Conservation (phyloP, 2,797 vertebrate genomes). For the Poecile montanus region DNA sequence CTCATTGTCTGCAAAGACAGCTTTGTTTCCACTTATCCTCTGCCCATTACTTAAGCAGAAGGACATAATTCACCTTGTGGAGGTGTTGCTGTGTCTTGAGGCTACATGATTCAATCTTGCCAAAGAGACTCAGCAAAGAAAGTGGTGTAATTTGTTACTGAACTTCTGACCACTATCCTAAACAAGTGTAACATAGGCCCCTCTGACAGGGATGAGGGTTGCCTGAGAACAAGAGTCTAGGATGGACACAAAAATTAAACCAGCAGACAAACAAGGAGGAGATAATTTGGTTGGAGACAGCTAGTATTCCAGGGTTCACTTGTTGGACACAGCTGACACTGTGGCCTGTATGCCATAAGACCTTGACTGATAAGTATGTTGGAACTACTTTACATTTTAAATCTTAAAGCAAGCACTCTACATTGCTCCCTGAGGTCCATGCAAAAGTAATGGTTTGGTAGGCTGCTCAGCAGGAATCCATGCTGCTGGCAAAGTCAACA, state of each 20-base stretch:
- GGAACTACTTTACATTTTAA: background rate
- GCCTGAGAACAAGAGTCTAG: background rate
- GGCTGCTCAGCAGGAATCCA: fast-evolving
- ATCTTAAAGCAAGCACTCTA: background rate
- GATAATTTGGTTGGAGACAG: background rate
- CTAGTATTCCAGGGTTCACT: background rate
- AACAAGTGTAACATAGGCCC: fast-evolving
- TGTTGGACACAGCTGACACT: background rate
- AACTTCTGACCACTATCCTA: background rate
- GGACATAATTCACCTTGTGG: background rate
- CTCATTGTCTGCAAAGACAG: background rate
- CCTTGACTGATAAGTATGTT: background rate
- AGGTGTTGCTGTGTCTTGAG: background rate
- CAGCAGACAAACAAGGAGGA: background rate
- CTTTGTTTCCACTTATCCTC: background rate
- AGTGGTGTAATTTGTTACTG: background rate
- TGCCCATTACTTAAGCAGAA: background rate
- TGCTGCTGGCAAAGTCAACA: background rate
- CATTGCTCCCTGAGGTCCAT: background rate
- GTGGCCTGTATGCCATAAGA: background rate
- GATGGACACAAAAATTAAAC: background rate
- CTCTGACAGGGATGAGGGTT: background rate
- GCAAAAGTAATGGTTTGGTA: background rate
- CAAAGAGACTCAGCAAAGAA: background rate
- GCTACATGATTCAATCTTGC: background rate